Evolutionary conservation across 2,888 invertebrate genomes (phyloP), one percentile per base, ranked within the genome.

Genomic region (Eutolmus rufibarbis): DNA sequence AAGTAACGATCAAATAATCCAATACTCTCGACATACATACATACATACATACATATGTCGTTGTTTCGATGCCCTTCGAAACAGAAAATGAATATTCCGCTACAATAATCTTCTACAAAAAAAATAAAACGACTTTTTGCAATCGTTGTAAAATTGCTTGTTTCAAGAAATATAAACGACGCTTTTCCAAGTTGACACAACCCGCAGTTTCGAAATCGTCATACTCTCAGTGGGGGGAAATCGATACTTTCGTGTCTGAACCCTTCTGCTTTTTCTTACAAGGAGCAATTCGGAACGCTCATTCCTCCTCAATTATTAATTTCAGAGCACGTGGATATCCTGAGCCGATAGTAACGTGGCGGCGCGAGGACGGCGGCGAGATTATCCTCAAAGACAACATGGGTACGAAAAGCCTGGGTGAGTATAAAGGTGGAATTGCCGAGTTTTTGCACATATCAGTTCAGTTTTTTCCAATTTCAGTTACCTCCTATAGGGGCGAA

Each of bases 301-400:
- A 56, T 57, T 31, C 31, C 57, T 28, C 31, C 34, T 84, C 23
- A 84, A 84, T 84, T 84, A 84, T 66, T 84, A 84, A 84, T 89
- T 89, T 51, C 89, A 93, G 95, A 87, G 97, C 97, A 2, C 94
- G 94, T 87, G 97, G 97, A 14, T 95, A 96, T 91, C 97, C 97
- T 0, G 93, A 94, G 89, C 97, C 98, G 1, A 94, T 95, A 89
- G 95, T 98, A 81, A 95, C 95, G 90, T 98, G 97, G 97, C 94
- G 96, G 74, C 93, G 97, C 86, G 97, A 97, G 93, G 97, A 97
- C 91, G 96, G 96, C 57, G 94, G 94, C 87, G 96, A 97, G 91
- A 96, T 97, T 90, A 95, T 97, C 85, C 93, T 97, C 86, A 95
- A 96, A 91, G 96, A 96, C 90, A 93, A 94, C 74, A 93, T 93